Percentiles rank a stretch among this genome's conserved stretches.
phyloP scores from a whole-genome alignment of 2,113 vertebrate genomes.

The Scalopus aquaticus region DNA sequence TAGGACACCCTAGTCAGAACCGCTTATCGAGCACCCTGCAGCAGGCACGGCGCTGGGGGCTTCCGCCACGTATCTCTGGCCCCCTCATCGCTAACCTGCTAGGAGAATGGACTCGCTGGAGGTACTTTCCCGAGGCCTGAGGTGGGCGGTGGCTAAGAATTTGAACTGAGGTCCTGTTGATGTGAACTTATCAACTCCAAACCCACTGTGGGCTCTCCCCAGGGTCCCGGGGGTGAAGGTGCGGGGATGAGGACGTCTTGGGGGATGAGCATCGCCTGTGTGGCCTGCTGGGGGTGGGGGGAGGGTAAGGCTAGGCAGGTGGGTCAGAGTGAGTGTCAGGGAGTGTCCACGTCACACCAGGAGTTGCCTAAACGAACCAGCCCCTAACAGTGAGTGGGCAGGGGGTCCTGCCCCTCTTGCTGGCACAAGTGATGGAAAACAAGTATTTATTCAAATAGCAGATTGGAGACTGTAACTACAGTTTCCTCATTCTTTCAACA shows the following conservation, averaged over 20 bases:
- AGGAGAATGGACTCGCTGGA: not conserved
- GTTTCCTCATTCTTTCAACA: not conserved
- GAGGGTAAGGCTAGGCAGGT: too few species aligned
- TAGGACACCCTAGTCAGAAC: not conserved
- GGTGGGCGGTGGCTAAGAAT: not conserved
- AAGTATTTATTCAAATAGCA: not conserved
- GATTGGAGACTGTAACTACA: not conserved
- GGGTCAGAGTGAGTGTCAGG: not conserved
- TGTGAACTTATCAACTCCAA: not conserved
- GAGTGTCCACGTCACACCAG: not conserved
- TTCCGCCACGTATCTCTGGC: not conserved
- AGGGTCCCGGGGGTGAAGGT: not conserved
- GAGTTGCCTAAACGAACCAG: not conserved
- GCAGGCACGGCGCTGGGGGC: too few species aligned
- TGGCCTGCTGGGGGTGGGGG: not conserved
- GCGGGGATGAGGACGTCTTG: accelerated
- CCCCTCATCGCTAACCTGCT: not conserved
- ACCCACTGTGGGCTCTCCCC: too few species aligned
- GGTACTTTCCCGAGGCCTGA: not conserved
- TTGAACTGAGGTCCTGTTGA: not conserved
- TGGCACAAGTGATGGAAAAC: not conserved
- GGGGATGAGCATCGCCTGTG: not conserved
- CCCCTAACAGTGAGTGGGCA: not conserved
- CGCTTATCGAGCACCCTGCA: too few species aligned
- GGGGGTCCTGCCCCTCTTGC: not conserved